These are phyloP conservation scores for Onthophagus taurus DNA, from an alignment of 1,140 invertebrate genomes.

Conservation along the genomic window DNA sequence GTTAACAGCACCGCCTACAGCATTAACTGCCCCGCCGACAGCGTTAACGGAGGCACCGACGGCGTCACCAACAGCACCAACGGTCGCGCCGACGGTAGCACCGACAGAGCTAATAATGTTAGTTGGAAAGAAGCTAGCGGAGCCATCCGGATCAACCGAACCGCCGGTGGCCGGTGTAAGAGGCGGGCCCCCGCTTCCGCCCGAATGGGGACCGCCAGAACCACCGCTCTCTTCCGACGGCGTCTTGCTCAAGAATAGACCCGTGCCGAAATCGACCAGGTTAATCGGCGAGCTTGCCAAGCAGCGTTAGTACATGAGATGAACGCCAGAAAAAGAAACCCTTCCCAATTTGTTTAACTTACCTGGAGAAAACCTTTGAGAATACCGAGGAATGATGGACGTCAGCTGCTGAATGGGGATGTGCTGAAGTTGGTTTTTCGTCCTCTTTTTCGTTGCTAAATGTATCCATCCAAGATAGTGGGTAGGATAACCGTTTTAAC, in stretches of 20 bases:
- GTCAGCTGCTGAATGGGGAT: conserved; percentile 53
- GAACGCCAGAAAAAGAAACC: not conserved
- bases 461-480: conserved; percentile 86
- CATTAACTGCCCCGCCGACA: conserved; percentile 24
- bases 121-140: conserved; percentile 33
- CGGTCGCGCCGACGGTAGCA: conserved; percentile 29
- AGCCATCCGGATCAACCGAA: conserved; percentile 18
- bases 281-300: conserved; percentile 72
- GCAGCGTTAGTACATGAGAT: conserved; percentile 14
- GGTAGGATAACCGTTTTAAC: conserved; percentile 83
- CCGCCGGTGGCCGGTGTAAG: conserved; percentile 39
- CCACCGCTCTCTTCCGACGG: conserved; percentile 71
- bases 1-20: conserved; percentile 18
- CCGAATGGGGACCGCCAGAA: conserved; percentile 31
- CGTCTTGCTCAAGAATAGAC: conserved; percentile 75
- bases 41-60: conserved; percentile 32
- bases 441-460: conserved; percentile 59
- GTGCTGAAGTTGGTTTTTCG: conserved; percentile 45
- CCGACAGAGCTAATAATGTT: conserved; percentile 36
- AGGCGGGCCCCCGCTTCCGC: conserved; percentile 39
- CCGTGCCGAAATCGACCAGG: conserved; percentile 80
- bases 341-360: conserved; percentile 25
- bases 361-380: conserved; percentile 86
- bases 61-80: conserved; percentile 28
- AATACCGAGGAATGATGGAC: conserved; percentile 68